Percentiles rank a stretch among this genome's conserved stretches.
These are phyloP conservation scores for Oreochromis mossambicus DNA, from an alignment of 2,797 vertebrate genomes.

Conservation along the genomic window DNA sequence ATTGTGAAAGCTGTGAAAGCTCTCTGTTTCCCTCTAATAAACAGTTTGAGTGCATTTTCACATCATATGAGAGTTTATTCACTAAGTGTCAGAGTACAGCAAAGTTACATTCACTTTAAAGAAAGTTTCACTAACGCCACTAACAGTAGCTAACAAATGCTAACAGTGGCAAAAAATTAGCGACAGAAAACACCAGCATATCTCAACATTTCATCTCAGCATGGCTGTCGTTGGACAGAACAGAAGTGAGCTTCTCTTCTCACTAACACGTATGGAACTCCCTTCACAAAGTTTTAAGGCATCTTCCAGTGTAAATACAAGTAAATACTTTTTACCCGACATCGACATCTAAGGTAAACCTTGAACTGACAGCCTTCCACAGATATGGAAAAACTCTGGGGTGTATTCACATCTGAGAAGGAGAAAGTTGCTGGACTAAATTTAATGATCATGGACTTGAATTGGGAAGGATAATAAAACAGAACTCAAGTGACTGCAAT, in stretches of 20 bases:
- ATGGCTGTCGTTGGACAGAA: not conserved
- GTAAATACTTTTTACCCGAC: not conserved
- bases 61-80: not conserved
- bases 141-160: not conserved
- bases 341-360: accelerated
- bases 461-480: not conserved
- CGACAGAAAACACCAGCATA: not conserved
- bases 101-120: not conserved
- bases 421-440: not conserved
- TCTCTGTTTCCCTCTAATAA: not conserved
- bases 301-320: not conserved
- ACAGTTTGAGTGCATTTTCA: not conserved
- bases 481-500: not conserved
- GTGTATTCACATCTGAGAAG: not conserved
- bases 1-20: not conserved
- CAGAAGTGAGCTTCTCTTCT: not conserved
- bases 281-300: not conserved
- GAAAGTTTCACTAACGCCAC: not conserved
- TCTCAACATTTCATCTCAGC: accelerated
- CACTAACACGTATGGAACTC: not conserved
- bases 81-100: not conserved
- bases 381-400: not conserved
- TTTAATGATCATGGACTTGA: not conserved
- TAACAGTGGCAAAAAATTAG: not conserved
- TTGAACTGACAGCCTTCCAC: not conserved